Evolutionary conservation across 2,113 vertebrate genomes (phyloP), one percentile per base, ranked within the genome.

Genomic region (Nesoenas mayeri): DNA sequence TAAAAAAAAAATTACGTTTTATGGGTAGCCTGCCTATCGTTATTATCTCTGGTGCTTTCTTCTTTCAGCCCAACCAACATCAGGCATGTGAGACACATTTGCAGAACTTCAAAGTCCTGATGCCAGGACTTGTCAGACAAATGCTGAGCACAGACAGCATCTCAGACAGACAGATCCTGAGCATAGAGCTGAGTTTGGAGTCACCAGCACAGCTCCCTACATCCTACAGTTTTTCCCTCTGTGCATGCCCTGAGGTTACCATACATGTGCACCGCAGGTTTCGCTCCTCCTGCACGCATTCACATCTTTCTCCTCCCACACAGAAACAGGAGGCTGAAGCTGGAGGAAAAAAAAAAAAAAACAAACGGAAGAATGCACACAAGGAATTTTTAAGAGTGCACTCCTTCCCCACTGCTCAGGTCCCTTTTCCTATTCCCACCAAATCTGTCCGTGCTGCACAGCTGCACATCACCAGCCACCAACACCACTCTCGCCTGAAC

Each of bases 401-500:
- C 65, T 40, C 54, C 38, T 29, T 58, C 34, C n/a, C 9, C 38
- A 19, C 32, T 80, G 11, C 51, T 69, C 12, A 50, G 36, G 47
- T 14, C 24, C 19, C 15, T 19, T 40, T 34, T 34, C 20, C 31
- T 40, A 29, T 15, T 31, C 36, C 31, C 47, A 42, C 11, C 5
- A 12, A 47, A 24, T 18, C 9, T 10, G 67, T 6, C 18, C 10
- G 31, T 26, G 20, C 54, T 38, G 21, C 34, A 8, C 32, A 25
- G n/a, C 53, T 31, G 44, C 22, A 10, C 12, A 16, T 17, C 10
- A 1, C 44, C n/a, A 36, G 32, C 57, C 57, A 62, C 26, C 9
- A 0, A 66, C 24, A 34, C 29, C 1, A 8, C 36, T 42, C 17
- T 20, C 5, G 1, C 51, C n/a, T 8, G 15, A 11, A 2, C 44